phyloP scores from a whole-genome alignment of 92 coral and sea anemone species.

The Phenganax marumi region DNA sequence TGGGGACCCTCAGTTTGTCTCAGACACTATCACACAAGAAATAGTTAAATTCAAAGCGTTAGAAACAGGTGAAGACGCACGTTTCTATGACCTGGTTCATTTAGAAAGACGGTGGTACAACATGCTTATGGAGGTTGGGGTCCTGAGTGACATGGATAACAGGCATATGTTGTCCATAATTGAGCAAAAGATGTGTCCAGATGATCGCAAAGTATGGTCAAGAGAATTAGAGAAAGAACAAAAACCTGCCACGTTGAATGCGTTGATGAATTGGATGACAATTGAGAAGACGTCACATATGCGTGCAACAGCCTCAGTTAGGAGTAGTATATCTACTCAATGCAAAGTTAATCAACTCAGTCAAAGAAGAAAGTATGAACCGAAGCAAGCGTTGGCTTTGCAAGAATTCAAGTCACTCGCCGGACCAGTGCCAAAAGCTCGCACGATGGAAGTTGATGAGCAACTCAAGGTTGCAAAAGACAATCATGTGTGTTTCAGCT shows the following conservation, averaged over 20 bases:
- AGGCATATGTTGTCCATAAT: conserved; percentile 48
- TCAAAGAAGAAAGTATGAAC: neutral
- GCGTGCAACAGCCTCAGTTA: conserved; percentile 55
- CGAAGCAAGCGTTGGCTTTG: neutral
- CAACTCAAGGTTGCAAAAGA: neutral
- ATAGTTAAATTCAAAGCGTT: conserved; percentile 59
- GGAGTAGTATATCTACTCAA: conserved; percentile 34
- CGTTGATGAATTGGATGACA: conserved; percentile 64
- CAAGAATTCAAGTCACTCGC: neutral
- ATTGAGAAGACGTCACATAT: conserved; percentile 43
- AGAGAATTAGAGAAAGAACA: conserved; percentile 59
- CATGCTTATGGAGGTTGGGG: conserved; percentile 44
- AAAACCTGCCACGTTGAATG: conserved; percentile 54
- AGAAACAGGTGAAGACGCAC: conserved; percentile 54
- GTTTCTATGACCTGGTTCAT: conserved; percentile 63
- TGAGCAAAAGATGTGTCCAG: conserved; percentile 44
- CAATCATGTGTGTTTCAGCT: neutral
- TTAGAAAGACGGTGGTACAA: conserved; percentile 45
- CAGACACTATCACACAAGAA: conserved; percentile 62
- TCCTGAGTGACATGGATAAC: conserved; percentile 46
- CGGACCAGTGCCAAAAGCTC: neutral
- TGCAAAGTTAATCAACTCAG: conserved; percentile 5
- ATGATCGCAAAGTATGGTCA: conserved; percentile 60
- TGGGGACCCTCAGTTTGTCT: conserved; percentile 59
- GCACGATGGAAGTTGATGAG: neutral